These are phyloP conservation scores for Chlamydotis undulata DNA, from an alignment of 2,113 vertebrate species.

Conservation along the genomic window DNA sequence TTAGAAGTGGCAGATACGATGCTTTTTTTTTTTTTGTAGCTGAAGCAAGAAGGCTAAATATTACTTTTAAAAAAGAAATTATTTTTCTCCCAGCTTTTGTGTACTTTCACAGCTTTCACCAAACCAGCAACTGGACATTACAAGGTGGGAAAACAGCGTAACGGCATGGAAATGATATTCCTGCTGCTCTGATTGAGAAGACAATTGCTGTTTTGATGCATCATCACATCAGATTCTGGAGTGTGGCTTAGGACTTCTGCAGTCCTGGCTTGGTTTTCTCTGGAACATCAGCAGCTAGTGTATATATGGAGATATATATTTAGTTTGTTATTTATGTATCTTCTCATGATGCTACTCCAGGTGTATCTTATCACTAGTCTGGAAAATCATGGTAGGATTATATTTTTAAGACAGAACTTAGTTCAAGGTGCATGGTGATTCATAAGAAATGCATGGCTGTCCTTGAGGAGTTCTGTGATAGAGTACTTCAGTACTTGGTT, in stretches of 20 bases:
- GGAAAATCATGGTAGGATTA: not conserved
- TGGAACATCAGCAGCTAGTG: not conserved
- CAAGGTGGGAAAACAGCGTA: not conserved
- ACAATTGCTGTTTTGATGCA: not conserved
- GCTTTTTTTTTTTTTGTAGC: not conserved
- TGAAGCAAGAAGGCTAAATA: not conserved
- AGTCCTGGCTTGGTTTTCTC: not conserved
- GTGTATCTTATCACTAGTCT: not conserved
- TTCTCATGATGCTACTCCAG: not conserved
- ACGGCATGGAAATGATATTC: not conserved
- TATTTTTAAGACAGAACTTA: not conserved
- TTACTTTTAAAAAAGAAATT: not conserved
- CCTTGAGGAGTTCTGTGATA: not conserved
- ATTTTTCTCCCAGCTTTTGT: not conserved
- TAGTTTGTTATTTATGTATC: not conserved
- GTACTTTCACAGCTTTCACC: not conserved
- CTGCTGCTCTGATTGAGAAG: not conserved
- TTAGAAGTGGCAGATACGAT: not conserved
- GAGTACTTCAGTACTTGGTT: not conserved
- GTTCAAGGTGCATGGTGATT: not conserved
- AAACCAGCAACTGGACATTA: not conserved
- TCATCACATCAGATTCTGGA: not conserved
- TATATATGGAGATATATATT: rapidly evolving
- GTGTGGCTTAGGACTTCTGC: not conserved
- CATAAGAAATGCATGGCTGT: not conserved